Base-by-base conservation (phyloP, 2,113 vertebrate genomes). In the Platichthys flesus region DNA sequence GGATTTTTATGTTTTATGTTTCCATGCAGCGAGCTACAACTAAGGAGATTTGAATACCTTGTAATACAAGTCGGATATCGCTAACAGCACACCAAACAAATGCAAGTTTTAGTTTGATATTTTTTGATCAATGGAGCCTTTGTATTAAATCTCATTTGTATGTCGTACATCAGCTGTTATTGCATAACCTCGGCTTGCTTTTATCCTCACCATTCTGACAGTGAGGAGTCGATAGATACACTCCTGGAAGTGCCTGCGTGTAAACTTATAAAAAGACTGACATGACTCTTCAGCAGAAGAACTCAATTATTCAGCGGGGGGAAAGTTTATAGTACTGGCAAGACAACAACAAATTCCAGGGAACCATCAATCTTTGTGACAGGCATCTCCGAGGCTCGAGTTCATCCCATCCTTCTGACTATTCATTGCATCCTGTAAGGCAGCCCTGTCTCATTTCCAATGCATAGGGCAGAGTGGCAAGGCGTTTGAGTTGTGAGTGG, bases 331-430 rank as follows among this genome's bases (percentile, higher is more conserved):
- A 55, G 54, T 55, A 70, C 70, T 85, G 83, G 89, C 83, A 82
- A 73, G 79, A 79, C 20, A 70, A 83, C 84, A 87, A 81, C 49
- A 49, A 67, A 65, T 76, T 83, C 71, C 67, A 47, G 59, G 78
- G 66, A 85, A 72, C 72, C 83, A 88, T 91, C 91, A 82, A 76
- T 92, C 89, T 84, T 58, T 3, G 74, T 82, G 85, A 82, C 85
- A 69, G 79, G 42, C 51, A 8, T 80, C 67, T 79, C 75, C 18
- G 21, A 49, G 60, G 68, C 70, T 65, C 1, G 9, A 79, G 74
- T 88, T 88, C 84, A 87, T 84, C 86, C 75, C 28, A 40, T 76
- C 79, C 74, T 52, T 9, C 40, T 9, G 20, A 71, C 73, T 75
- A n/a, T 82, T 81, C 74, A 73, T 62, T 56, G 73, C 76, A 52